These are phyloP conservation scores for Lagorchestes hirsutus DNA, from an alignment of 2,797 vertebrate species.

Conservation along the genomic window DNA sequence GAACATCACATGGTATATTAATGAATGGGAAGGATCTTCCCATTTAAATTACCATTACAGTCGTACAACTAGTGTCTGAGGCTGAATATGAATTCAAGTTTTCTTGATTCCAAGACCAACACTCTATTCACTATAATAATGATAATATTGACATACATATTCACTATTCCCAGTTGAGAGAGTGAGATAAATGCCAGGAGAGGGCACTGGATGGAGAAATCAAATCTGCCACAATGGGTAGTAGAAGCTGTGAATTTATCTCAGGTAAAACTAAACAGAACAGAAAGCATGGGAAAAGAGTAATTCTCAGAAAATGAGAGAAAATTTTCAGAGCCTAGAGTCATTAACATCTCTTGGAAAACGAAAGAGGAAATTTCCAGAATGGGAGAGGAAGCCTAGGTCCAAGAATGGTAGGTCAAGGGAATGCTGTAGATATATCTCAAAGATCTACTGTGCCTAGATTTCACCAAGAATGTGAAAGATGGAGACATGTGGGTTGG, in stretches of 20 bases:
- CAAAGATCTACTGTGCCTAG: neutral
- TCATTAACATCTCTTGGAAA: neutral
- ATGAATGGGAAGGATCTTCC: no score
- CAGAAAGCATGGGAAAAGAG: neutral
- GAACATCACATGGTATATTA: no score
- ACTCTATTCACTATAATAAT: neutral
- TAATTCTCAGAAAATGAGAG: neutral
- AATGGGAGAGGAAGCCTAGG: neutral
- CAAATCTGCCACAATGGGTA: neutral
- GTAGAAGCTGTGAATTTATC: neutral
- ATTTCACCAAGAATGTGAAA: neutral
- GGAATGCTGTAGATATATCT: neutral
- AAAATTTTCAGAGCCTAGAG: neutral
- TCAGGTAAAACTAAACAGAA: neutral
- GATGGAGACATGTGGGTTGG: neutral
- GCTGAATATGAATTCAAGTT: neutral
- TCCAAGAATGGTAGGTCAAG: neutral
- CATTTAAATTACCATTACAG: no score
- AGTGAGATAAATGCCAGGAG: neutral
- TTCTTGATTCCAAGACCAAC: neutral
- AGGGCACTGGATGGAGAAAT: neutral
- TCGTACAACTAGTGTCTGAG: neutral
- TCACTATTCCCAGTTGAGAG: neutral
- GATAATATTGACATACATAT: no score
- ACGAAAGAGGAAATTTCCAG: neutral